Evolutionary conservation across 1,140 invertebrate species (phyloP).

Genomic region (Babylonia areolata): DNA sequence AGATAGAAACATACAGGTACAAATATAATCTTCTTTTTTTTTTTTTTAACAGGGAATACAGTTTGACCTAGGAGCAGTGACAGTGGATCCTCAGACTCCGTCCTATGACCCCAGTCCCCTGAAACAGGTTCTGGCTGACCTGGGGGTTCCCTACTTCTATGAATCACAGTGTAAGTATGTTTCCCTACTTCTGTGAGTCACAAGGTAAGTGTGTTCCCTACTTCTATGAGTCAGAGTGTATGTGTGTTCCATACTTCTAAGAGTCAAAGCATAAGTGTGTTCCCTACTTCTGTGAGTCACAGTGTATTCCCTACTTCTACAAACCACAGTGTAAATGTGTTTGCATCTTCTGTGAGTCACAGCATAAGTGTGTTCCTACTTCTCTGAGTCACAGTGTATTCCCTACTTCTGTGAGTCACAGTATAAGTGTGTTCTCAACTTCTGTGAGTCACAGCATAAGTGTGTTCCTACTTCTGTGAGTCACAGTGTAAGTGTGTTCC

Average conservation of each 20-base stretch:
- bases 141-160: slow-evolving; percentile 85
- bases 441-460: slow-evolving; percentile 71
- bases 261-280: too few relatives aligned
- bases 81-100: slow-evolving; percentile 82
- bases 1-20: too few relatives aligned
- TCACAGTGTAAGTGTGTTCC: too few relatives aligned
- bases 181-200: background rate
- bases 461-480: slow-evolving; percentile 74
- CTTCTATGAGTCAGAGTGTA: slow-evolving; percentile 83
- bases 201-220: slow-evolving; percentile 80
- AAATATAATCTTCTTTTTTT: too few relatives aligned
- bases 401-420: background rate
- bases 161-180: slow-evolving; percentile 80
- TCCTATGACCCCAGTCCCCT: slow-evolving; percentile 83
- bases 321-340: too few relatives aligned
- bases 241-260: slow-evolving; percentile 73
- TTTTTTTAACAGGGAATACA: slow-evolving; percentile 80
- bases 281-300: slow-evolving; percentile 85
- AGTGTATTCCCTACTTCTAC: too few relatives aligned
- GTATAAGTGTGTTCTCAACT: too few relatives aligned
- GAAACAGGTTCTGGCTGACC: slow-evolving; percentile 82
- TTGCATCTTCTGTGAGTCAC: slow-evolving; percentile 82
- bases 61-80: slow-evolving; percentile 86
- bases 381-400: background rate
- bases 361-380: slow-evolving; percentile 75